Evolutionary conservation across 92 coral and sea anemone species (phyloP).

Genomic region (Actinostola sp.): DNA sequence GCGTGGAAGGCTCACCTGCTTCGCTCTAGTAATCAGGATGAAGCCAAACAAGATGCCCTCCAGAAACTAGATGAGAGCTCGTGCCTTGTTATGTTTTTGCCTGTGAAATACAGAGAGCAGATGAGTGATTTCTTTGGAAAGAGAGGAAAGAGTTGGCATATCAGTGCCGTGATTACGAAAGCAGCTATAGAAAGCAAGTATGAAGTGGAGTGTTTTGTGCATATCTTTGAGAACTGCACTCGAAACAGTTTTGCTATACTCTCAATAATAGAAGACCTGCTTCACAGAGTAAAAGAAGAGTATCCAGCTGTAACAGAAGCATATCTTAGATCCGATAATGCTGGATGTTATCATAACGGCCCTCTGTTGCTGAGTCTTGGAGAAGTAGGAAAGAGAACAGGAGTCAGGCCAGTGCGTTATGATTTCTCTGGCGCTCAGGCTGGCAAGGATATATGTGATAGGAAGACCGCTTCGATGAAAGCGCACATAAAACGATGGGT

Average conservation of each 20-base stretch:
- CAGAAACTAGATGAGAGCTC: slow-evolving; percentile 16
- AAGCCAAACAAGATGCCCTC: slow-evolving; percentile 37
- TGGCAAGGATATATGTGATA: too few relatives aligned
- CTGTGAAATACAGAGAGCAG: slow-evolving; percentile 34
- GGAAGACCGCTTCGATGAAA: too few relatives aligned
- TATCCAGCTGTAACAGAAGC: too few relatives aligned
- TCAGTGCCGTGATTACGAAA: slow-evolving; percentile 41
- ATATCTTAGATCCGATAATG: too few relatives aligned
- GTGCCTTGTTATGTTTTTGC: too few relatives aligned
- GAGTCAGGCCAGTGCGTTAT: too few relatives aligned
- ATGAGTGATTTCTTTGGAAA: slow-evolving; percentile 65
- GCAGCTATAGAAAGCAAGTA: slow-evolving; percentile 14
- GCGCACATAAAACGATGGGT: too few relatives aligned
- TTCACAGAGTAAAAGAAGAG: slow-evolving; percentile 35
- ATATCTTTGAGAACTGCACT: slow-evolving; percentile 41
- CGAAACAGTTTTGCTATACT: slow-evolving; percentile 54
- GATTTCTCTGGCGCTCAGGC: too few relatives aligned
- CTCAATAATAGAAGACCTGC: slow-evolving; percentile 46
- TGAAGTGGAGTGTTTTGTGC: slow-evolving; percentile 67
- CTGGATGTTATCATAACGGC: too few relatives aligned
- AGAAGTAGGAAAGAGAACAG: too few relatives aligned
- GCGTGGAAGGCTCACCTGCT: slow-evolving; percentile 35
- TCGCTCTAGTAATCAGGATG: slow-evolving; percentile 34
- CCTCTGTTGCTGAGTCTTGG: too few relatives aligned
- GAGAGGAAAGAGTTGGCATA: slow-evolving; percentile 53